These are phyloP conservation scores for Heliconius melpomene DNA, from an alignment of 1,140 invertebrate genomes.

Conservation along the genomic window DNA sequence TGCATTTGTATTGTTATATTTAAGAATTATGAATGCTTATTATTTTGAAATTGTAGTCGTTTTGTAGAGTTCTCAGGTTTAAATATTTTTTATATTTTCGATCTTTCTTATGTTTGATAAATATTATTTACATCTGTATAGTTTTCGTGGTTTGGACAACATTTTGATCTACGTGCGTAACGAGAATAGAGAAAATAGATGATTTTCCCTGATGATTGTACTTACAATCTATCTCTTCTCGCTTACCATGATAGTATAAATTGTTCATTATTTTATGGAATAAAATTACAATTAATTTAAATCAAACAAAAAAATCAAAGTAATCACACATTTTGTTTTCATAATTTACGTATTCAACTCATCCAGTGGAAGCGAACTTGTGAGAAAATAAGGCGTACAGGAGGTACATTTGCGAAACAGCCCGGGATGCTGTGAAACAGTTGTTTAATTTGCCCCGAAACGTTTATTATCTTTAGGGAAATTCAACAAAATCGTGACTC, in stretches of 20 bases:
- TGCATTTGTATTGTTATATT: slow-evolving; percentile 4
- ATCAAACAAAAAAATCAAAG: neutral
- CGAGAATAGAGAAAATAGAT: too few species aligned
- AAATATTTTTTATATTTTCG: too few species aligned
- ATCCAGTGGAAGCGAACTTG: slow-evolving; percentile 16
- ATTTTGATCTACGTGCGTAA: too few species aligned
- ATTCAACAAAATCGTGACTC: slow-evolving; percentile 51
- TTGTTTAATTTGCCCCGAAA: slow-evolving; percentile 53
- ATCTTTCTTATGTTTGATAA: too few species aligned
- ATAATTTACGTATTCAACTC: slow-evolving; percentile 19
- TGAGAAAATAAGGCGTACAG: slow-evolving; percentile 22
- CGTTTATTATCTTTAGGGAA: slow-evolving; percentile 59
- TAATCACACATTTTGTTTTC: neutral
- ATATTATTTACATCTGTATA: too few species aligned
- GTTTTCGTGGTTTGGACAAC: too few species aligned
- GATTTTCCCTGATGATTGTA: too few species aligned
- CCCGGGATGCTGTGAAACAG: slow-evolving; percentile 35
- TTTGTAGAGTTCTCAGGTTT: neutral
- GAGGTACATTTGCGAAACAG: slow-evolving; percentile 22
- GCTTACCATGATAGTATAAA: too few species aligned
- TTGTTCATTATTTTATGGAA: too few species aligned
- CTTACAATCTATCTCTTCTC: too few species aligned
- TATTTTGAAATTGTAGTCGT: neutral
- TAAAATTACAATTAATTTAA: neutral
- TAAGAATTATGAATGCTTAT: neutral